Evolutionary conservation across 2,113 vertebrate species (phyloP), one percentile per base, ranked within the genome.

Genomic region (Cynopterus brachyotis): DNA sequence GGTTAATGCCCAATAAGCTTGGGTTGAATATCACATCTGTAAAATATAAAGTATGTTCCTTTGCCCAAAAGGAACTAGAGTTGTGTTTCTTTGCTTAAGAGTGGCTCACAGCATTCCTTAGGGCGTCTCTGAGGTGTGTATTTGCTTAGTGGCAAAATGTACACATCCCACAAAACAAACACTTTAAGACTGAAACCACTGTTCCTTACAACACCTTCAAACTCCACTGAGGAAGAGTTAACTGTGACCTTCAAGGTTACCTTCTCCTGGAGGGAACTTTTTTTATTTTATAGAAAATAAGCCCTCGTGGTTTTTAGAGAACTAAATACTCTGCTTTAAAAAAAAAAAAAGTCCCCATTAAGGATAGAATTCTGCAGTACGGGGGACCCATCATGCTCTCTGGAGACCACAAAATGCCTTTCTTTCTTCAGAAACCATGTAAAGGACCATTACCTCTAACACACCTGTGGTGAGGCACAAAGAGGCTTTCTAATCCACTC

Each of bases 111-210:
- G 42, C 42, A 85, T 22, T 94, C 35, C n/a, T 82, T 84, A n/a
- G 92, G 75, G 75, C 53, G 45, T 72, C 88, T 45, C 26, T 92
- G 53, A 75, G 53, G 30, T 69, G 24, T 50, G 79, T 87, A 37
- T 92, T 92, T 94, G 79, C 82, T 92, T 79, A 96, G 85, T 19
- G 88, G 32, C 35, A 80, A 96, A 96, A 97, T 47, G 81, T 72
- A 84, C 47, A 90, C 45, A 90, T 92, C 40, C 64, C 62, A 64
- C 95, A 96, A 98, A 95, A 50, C 64, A 95, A 89, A 96, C 42
- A 82, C 84, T 75, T 94, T 62, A 86, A 90, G 70, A 92, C n/a
- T 28, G 60, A 80, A 90, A 82, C 55, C 47, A 73, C 1, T 83
- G 9, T 83, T 95, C 55, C 42, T 88, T 95, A 20, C 55, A 89